A percentile compares a stretch with the other conserved stretches of the same genome.
Evolutionary conservation across 2,797 vertebrate genomes (phyloP).

Genomic region (Sebastes minor): DNA sequence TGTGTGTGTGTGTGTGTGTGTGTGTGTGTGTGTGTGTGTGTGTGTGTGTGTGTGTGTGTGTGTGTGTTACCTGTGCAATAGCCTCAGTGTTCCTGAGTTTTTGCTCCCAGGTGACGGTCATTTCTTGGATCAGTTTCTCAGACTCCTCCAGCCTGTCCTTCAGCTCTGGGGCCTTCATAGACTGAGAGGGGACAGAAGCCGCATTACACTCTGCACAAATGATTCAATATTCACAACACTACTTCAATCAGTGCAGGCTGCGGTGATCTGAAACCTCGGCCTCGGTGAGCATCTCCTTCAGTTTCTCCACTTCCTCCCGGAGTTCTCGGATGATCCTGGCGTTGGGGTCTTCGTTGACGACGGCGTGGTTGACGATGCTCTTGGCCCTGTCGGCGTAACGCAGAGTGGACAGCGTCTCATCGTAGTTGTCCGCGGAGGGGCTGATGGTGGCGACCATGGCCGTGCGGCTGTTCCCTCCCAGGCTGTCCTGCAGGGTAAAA

Average conservation of each 20-base stretch:
- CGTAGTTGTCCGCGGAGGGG: constrained; percentile 94
- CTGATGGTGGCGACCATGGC: constrained; percentile 97
- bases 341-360: constrained; percentile 95
- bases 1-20: no score
- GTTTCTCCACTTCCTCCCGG: constrained; percentile 93
- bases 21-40: no score
- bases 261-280: constrained; percentile 86
- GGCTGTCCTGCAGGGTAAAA: constrained; percentile 85
- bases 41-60: background rate
- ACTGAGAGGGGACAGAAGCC: constrained; percentile 71
- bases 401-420: constrained; percentile 94
- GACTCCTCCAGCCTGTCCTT: constrained; percentile 95
- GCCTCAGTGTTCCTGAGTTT: constrained; percentile 95
- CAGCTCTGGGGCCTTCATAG: constrained; percentile 94
- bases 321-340: constrained; percentile 94
- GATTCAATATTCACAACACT: background rate
- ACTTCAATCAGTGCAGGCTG: background rate
- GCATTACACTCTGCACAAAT: background rate
- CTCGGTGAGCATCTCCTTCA: constrained; percentile 92
- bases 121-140: constrained; percentile 94
- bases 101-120: constrained; percentile 96
- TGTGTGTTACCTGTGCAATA: constrained; percentile 79
- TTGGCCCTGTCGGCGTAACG: constrained; percentile 95
- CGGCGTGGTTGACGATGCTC: constrained; percentile 91
- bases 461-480: constrained; percentile 96